Conservation (phyloP, 1,140 invertebrate genomes). For the Tetramorium parvispinum region DNA sequence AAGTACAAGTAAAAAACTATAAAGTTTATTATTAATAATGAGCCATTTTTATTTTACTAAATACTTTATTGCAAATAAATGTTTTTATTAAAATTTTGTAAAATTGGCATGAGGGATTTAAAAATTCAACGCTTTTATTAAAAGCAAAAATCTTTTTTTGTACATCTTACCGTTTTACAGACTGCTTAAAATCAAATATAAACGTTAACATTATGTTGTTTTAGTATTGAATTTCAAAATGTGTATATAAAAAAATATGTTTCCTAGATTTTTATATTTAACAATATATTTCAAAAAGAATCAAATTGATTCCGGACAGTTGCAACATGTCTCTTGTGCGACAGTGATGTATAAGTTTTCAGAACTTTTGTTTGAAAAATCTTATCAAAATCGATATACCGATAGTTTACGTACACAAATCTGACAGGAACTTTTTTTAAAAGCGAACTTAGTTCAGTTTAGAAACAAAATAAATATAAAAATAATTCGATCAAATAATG, state of each 20-base stretch:
- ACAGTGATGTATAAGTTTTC: not conserved
- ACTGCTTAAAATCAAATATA: not conserved
- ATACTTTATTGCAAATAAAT: conserved; percentile 24
- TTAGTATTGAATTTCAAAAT: not conserved
- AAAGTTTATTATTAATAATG: no score
- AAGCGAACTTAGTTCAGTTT: not conserved
- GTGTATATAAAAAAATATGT: not conserved
- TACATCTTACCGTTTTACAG: not conserved
- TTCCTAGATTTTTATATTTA: not conserved
- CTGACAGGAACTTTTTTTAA: not conserved
- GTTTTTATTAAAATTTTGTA: conserved; percentile 37
- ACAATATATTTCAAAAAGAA: not conserved
- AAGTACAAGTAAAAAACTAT: no score
- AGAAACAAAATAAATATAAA: not conserved
- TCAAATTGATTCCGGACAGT: not conserved
- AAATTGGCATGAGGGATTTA: not conserved
- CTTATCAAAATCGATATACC: not conserved
- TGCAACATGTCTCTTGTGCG: not conserved
- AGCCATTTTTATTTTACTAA: not conserved
- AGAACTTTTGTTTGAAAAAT: conserved; percentile 9
- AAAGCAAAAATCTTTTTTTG: not conserved
- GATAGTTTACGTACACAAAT: not conserved
- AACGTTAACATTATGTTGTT: no score
- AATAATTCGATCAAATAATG: not conserved
- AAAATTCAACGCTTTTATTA: not conserved